These are phyloP conservation scores for Sphaeridia pumilis DNA, from an alignment of 2,888 invertebrate genomes.

Conservation along the genomic window DNA sequence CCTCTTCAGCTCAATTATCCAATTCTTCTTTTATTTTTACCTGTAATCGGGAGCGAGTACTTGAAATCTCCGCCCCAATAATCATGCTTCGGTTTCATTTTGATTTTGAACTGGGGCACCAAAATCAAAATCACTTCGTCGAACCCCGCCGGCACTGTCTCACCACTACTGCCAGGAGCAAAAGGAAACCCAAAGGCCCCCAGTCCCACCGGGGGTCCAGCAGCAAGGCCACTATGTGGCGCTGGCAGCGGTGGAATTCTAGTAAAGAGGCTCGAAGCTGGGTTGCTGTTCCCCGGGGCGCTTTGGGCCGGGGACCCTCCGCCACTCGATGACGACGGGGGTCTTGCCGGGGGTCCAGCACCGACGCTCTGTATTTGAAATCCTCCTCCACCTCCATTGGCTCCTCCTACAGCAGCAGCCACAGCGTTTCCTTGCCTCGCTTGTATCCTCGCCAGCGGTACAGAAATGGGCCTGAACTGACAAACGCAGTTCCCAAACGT, in stretches of 20 bases:
- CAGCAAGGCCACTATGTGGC: not conserved
- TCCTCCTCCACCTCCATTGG: too few species aligned
- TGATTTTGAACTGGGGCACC: conserved; percentile 29
- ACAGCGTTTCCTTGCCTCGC: too few species aligned
- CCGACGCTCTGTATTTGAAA: too few species aligned
- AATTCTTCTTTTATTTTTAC: conserved; percentile 11
- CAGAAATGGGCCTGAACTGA: too few species aligned
- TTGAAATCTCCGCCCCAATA: conserved; percentile 23
- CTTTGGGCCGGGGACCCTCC: not conserved
- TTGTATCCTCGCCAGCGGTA: too few species aligned
- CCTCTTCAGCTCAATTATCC: not conserved
- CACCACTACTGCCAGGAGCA: not conserved
- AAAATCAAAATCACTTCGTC: conserved; percentile 28
- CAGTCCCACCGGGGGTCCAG: not conserved
- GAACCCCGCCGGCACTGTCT: conserved; percentile 22
- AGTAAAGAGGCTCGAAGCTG: conserved; percentile 6
- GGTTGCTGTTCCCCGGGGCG: conserved; percentile 1
- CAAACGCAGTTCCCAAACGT: too few species aligned
- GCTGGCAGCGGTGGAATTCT: conserved; percentile 4
- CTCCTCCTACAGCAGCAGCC: too few species aligned
- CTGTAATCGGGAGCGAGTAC: conserved; percentile 30
- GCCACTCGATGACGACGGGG: too few species aligned
- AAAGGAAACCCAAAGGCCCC: not conserved
- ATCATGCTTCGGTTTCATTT: conserved; percentile 16
- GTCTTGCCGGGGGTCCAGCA: too few species aligned